phyloP scores from a whole-genome alignment of 2,797 vertebrate genomes.

The Gymnothorax javanicus region DNA sequence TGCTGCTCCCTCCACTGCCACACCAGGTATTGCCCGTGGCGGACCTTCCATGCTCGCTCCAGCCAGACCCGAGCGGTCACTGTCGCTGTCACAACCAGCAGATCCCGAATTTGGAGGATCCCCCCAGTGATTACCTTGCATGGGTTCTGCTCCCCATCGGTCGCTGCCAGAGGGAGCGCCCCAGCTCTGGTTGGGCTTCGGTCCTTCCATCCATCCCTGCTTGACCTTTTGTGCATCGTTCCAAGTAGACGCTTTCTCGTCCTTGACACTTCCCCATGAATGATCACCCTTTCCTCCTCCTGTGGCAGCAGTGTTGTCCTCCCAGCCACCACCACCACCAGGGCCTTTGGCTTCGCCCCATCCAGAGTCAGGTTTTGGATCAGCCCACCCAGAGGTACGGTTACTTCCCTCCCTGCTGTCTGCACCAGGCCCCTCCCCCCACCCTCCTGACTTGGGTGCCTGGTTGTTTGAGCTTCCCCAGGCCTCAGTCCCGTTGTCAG shows the following conservation, averaged over 20 bases:
- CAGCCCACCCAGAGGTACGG: slow-evolving; percentile 81
- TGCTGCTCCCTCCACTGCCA: slow-evolving; percentile 51
- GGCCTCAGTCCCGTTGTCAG: slow-evolving; percentile 85
- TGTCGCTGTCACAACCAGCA: slow-evolving; percentile 71
- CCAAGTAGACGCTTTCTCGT: slow-evolving; percentile 86
- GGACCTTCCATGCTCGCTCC: slow-evolving; percentile 74
- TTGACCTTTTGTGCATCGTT: slow-evolving; percentile 84
- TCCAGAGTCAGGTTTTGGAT: slow-evolving; percentile 79
- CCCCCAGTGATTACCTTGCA: slow-evolving; percentile 77
- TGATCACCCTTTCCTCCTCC: slow-evolving; percentile 80
- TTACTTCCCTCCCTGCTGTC: slow-evolving; percentile 60
- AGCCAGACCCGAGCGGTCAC: slow-evolving; percentile 77
- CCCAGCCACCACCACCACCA: slow-evolving; percentile 86
- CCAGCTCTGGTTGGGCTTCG: slow-evolving; percentile 55
- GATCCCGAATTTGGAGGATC: slow-evolving; percentile 76
- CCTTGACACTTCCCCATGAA: slow-evolving; percentile 83
- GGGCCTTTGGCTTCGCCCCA: slow-evolving; percentile 92
- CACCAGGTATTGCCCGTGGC: slow-evolving; percentile 63
- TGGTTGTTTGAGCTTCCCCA: slow-evolving; percentile 82
- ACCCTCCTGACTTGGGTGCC: slow-evolving; percentile 77
- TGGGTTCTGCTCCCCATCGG: slow-evolving; percentile 73
- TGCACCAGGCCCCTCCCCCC: slow-evolving; percentile 73
- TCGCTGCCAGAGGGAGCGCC: slow-evolving; percentile 64
- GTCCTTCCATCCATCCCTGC: slow-evolving; percentile 63
- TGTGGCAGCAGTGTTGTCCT: slow-evolving; percentile 80